Conservation (phyloP, 30 jellyfish, hydroid and myxozoan species). For the Nemopilema nomurai region DNA sequence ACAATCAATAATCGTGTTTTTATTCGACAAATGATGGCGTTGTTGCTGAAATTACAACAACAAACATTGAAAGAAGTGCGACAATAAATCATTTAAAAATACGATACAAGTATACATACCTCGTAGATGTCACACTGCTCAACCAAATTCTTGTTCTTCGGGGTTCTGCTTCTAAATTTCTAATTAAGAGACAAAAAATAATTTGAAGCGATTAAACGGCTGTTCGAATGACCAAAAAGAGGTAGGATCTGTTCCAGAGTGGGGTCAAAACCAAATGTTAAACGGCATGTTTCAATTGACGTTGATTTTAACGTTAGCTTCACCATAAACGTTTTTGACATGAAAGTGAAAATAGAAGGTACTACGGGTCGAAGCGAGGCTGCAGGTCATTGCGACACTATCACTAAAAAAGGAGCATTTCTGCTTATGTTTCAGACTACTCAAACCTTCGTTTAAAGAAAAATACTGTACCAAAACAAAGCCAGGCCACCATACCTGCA, state of each 20-base stretch:
- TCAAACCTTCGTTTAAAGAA: background rate
- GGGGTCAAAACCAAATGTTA: no score
- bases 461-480: background rate
- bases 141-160: conserved; percentile 77
- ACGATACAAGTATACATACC: conserved; percentile 34
- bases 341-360: background rate
- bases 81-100: no score
- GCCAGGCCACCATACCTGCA: conserved; percentile 45
- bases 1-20: no score
- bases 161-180: conserved; percentile 80
- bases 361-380: background rate
- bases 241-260: no score
- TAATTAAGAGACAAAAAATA: conserved; percentile 18
- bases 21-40: no score
- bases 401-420: no score
- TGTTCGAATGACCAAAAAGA: no score
- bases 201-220: background rate
- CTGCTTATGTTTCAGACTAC: no score
- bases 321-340: background rate
- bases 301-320: background rate
- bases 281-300: no score
- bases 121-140: conserved; percentile 95
- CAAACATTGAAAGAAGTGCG: no score
- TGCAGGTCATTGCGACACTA: no score
- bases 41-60: no score